Base-by-base conservation (phyloP, 2,797 vertebrate genomes). In the Rhinogobio ventralis region DNA sequence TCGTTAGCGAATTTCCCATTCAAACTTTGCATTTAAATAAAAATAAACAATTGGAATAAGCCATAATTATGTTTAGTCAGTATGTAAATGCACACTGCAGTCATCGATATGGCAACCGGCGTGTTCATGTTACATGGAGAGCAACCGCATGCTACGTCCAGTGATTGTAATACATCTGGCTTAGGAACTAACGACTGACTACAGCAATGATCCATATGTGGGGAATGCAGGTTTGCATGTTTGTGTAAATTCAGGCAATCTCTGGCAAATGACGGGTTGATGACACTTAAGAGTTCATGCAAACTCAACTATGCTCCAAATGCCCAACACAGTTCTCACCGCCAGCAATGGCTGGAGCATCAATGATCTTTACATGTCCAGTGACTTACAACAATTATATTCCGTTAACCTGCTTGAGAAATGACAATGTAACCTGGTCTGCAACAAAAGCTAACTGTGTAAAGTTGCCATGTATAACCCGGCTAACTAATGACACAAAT, bases 11-110 rank as follows among this genome's bases (percentile, higher is more conserved):
- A 94, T 95, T 94, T 94, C 92, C 93, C 83, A 94, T 95, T 95
- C 95, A 95, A 95, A 95, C 92, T 89, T 91, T 8, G 89, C 93
- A 95, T 95, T 95, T 95, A 95, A 95, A 95, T 95, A 87, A 89
- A 94, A 90, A 92, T 93, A 89, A 90, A 86, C 86, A 89, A 93
- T 92, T 93, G 93, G 92, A 94, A 95, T 94, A 84, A 87, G 84
- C 92, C 87, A 85, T 92, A 93, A 93, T 94, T 94, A 90, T 89
- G 90, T 90, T 91, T 90, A 93, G 94, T 93, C 93, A 91, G 93
- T 92, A 95, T 94, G 94, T 92, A 95, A 95, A 95, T 94, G 90
- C 62, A 82, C 68, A 33, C 73, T 82, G 87, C 86, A 89, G 86
- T 88, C 88, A 88, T 68, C 72, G 87, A 90, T 89, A 88, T 64